A percentile compares a stretch with the other conserved stretches of the same genome.
phyloP scores from a whole-genome alignment of 92 coral and sea anemone genomes.

The Epizoanthus stellaris region DNA sequence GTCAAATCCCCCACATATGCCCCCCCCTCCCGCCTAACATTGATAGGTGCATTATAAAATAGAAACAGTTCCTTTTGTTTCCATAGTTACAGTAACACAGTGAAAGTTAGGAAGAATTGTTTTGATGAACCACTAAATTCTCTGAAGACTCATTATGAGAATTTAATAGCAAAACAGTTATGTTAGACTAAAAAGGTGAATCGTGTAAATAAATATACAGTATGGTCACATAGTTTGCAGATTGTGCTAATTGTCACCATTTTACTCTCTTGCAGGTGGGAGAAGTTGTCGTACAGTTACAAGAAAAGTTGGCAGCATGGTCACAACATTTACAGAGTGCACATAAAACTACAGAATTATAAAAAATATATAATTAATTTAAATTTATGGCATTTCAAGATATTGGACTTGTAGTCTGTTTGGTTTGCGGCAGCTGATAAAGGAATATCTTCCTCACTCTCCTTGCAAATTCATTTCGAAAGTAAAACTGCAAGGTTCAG shows the following conservation, averaged over 20 bases:
- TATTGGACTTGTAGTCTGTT: too few species aligned
- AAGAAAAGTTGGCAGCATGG: slow-evolving; percentile 97
- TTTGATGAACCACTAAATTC: too few species aligned
- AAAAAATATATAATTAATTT: slow-evolving; percentile 26
- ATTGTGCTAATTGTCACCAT: not conserved
- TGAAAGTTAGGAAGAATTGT: too few species aligned
- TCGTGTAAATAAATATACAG: not conserved
- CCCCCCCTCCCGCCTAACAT: too few species aligned
- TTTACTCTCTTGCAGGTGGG: slow-evolving; percentile 62
- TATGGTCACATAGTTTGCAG: not conserved
- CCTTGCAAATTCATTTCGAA: not conserved
- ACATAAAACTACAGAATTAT: slow-evolving; percentile 59
- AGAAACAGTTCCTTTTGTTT: too few species aligned
- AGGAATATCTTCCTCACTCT: not conserved
- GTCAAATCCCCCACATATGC: too few species aligned
- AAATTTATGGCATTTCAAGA: not conserved
- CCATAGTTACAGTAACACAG: too few species aligned
- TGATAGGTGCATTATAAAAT: too few species aligned
- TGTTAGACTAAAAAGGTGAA: slow-evolving; percentile 5
- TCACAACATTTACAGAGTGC: slow-evolving; percentile 96
- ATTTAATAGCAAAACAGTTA: too few species aligned
- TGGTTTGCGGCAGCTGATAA: not conserved
- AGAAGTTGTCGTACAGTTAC: slow-evolving; percentile 93
- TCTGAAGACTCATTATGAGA: too few species aligned
- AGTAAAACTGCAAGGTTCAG: not conserved